A percentile compares a stretch with the other conserved stretches of the same genome.
Conservation (phyloP, 1,140 invertebrate species). For the Gerris buenoi region DNA sequence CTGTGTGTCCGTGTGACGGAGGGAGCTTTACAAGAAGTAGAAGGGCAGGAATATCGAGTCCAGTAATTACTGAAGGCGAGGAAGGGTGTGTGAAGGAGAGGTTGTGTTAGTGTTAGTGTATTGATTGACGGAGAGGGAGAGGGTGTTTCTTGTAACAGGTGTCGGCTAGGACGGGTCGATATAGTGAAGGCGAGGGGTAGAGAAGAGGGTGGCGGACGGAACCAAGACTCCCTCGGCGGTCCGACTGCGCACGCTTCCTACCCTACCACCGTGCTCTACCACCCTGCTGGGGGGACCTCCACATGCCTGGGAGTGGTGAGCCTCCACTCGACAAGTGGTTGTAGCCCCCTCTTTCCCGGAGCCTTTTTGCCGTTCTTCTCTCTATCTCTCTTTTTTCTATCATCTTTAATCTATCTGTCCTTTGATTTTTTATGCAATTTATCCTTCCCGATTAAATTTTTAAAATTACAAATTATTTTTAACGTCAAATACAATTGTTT, state of each 20-base stretch:
- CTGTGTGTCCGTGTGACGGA: too few species aligned
- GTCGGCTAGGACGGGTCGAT: constrained; percentile 22
- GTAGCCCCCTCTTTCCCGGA: constrained; percentile 12
- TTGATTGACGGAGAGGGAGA: background rate
- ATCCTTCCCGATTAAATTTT: background rate
- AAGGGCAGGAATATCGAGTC: too few species aligned
- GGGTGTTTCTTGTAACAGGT: constrained; percentile 26
- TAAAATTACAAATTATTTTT: too few species aligned
- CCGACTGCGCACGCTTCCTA: background rate
- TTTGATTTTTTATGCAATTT: background rate
- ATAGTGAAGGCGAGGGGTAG: background rate
- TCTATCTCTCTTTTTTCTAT: constrained; percentile 7
- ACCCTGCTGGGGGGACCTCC: background rate
- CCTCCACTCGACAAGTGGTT: constrained; percentile 15
- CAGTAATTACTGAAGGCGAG: constrained; percentile 2
- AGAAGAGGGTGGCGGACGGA: constrained; percentile 8
- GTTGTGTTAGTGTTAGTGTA: background rate
- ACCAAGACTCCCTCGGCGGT: constrained; percentile 7
- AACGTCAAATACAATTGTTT: too few species aligned
- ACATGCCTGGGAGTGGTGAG: constrained; percentile 15
- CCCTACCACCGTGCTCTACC: background rate
- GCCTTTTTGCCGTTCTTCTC: constrained; percentile 8
- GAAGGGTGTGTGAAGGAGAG: background rate
- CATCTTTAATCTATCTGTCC: background rate
- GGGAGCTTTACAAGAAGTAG: too few species aligned